Evolutionary conservation across 2,797 vertebrate species (phyloP).

Genomic region (Cossypha heuglini): DNA sequence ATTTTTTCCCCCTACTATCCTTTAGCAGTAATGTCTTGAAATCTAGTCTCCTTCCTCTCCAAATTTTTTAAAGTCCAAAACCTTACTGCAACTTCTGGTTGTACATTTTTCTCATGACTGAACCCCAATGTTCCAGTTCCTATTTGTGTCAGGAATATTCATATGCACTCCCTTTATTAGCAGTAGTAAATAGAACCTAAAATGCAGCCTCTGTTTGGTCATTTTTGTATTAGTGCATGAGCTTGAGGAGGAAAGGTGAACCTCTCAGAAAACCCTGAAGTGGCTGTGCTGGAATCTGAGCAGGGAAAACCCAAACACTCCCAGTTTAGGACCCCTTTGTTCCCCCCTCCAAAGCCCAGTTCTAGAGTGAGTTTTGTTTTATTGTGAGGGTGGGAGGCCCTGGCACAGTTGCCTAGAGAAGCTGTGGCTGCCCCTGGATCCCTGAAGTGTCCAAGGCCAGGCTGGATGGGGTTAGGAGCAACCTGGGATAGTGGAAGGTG

Average conservation of each 20-base stretch:
- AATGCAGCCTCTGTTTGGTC: not conserved
- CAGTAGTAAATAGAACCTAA: not conserved
- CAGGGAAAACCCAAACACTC: not conserved
- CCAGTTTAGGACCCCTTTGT: not conserved
- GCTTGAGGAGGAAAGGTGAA: not conserved
- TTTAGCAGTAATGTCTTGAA: not conserved
- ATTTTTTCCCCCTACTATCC: fast-evolving
- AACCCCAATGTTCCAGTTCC: not conserved
- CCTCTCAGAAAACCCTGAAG: not conserved
- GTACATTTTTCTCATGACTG: not conserved
- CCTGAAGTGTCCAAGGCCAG: not conserved
- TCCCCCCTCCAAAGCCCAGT: not conserved
- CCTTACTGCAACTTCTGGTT: not conserved
- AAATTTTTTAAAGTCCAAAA: not conserved
- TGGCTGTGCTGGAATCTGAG: not conserved
- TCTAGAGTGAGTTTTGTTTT: not conserved
- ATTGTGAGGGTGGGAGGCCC: not conserved
- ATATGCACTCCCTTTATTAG: not conserved
- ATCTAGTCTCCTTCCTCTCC: not conserved
- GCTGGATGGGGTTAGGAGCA: fast-evolving
- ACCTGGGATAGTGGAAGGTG: fast-evolving
- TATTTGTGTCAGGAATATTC: not conserved
- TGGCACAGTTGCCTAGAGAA: not conserved
- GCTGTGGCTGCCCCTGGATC: not conserved
- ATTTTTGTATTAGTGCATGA: not conserved